Percentiles rank a stretch among this genome's conserved stretches.
Evolutionary conservation across 2,113 vertebrate species (phyloP).

Genomic region (Anser brachyrhynchus): DNA sequence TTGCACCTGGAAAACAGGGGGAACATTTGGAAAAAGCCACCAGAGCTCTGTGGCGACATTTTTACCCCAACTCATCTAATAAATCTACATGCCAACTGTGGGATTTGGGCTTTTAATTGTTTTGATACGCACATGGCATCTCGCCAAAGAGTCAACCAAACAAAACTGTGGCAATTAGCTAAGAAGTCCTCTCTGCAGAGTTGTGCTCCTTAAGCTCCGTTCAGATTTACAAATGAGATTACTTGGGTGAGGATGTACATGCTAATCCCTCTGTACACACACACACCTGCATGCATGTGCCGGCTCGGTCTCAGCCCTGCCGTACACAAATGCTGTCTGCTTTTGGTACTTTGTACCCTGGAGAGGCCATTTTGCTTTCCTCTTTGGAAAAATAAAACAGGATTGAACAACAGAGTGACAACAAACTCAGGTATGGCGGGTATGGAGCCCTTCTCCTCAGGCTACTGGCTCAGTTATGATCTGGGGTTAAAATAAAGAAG

Average conservation of each 20-base stretch:
- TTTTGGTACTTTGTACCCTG: rapidly evolving
- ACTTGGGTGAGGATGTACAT: not conserved
- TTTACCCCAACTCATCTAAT: not conserved
- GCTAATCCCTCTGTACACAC: not conserved
- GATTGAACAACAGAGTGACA: rapidly evolving
- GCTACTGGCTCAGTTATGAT: not conserved
- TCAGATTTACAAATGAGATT: not conserved
- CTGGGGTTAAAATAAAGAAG: not conserved
- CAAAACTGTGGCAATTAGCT: slow-evolving; percentile 26
- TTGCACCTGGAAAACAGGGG: not conserved
- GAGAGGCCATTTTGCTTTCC: not conserved
- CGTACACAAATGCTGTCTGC: no score
- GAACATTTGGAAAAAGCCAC: not conserved
- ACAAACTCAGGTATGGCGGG: not conserved
- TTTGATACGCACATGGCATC: slow-evolving; percentile 27
- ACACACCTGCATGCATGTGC: rapidly evolving
- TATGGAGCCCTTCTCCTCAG: not conserved
- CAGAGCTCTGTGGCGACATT: not conserved
- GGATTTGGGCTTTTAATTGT: slow-evolving; percentile 25
- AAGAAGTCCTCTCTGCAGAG: slow-evolving; percentile 17
- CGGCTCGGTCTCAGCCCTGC: not conserved
- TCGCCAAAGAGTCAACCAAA: slow-evolving; percentile 34
- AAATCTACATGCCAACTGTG: not conserved
- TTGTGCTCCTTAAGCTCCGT: not conserved
- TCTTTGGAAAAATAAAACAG: not conserved